phyloP scores from a whole-genome alignment of 1,140 invertebrate species.

The Eurosta solidaginis region DNA sequence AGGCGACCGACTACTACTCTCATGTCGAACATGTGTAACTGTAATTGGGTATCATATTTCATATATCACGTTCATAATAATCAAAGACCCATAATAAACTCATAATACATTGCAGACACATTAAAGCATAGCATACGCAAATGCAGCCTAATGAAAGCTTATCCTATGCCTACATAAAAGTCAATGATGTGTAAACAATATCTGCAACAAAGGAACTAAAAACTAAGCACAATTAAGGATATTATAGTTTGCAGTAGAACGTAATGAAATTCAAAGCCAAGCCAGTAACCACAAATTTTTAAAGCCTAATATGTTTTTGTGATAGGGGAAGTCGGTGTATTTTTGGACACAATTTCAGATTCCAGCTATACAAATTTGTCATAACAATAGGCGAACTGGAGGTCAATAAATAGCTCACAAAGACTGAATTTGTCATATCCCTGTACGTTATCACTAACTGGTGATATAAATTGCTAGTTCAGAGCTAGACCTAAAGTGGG shows the following conservation, averaged over 20 bases:
- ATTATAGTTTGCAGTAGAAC: no score
- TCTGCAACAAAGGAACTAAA: neutral
- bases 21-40: neutral
- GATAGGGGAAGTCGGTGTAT: neutral
- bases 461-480: no score
- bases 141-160: neutral
- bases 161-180: constrained; percentile 1
- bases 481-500: no score
- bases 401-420: no score
- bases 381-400: no score
- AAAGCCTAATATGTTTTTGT: neutral
- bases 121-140: neutral
- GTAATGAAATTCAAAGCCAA: no score
- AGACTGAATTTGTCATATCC: no score
- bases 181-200: constrained; percentile 26
- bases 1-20: no score
- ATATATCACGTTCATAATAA: neutral
- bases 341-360: neutral
- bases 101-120: neutral
- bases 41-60: neutral
- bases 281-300: no score
- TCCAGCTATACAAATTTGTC: no score
- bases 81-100: neutral
- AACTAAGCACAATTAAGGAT: neutral
- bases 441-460: no score